These are phyloP conservation scores for Drosophila melanogaster DNA, from an alignment of 1,140 invertebrate species.

Conservation along the genomic window DNA sequence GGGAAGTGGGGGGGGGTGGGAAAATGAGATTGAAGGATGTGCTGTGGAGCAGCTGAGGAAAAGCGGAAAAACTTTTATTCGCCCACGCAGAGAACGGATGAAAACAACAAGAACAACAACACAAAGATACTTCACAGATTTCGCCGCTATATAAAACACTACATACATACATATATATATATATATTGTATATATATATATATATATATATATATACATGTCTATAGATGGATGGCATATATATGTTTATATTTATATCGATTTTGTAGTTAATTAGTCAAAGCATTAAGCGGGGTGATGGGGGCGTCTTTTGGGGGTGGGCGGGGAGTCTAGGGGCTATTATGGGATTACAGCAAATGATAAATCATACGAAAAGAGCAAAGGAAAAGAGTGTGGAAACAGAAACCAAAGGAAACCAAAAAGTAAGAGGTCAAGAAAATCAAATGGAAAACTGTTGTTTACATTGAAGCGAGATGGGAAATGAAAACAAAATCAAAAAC, in stretches of 20 bases:
- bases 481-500: constrained; percentile 43
- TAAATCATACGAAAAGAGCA: constrained; percentile 31
- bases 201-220: neutral
- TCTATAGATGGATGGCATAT: neutral
- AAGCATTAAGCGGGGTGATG: constrained; percentile 30
- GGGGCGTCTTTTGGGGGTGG: neutral
- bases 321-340: neutral
- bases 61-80: constrained; percentile 36
- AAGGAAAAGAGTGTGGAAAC: constrained; percentile 12
- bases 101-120: constrained; percentile 30
- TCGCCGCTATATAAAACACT: constrained; percentile 2
- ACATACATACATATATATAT: no score
- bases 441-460: constrained; percentile 15
- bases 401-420: constrained; percentile 4
- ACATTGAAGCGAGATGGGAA: constrained; percentile 19
- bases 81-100: constrained; percentile 3
- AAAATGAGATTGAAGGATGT: constrained; percentile 14
- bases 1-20: constrained; percentile 1
- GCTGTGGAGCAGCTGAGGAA: constrained; percentile 1
- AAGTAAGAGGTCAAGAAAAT: neutral
- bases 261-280: constrained; percentile 39
- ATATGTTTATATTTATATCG: constrained; percentile 37
- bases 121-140: constrained; percentile 32
- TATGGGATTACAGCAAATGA: constrained; percentile 36
- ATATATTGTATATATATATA: no score